Percentiles rank a stretch among this genome's conserved stretches.
Evolutionary conservation across 2,888 invertebrate genomes (phyloP).

Genomic region (Sarcophaga variegata): DNA sequence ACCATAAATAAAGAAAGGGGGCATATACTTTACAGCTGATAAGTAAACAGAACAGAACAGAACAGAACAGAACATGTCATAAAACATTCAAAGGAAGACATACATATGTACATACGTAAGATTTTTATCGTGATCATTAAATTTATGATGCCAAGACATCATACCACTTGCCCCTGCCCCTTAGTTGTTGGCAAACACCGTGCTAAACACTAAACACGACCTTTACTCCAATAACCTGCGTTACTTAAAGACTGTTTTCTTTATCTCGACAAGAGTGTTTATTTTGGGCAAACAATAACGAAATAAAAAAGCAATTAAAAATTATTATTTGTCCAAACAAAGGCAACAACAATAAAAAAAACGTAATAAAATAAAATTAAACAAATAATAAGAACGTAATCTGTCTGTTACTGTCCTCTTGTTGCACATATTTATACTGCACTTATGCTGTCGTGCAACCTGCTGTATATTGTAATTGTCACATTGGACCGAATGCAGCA

Average conservation of each 20-base stretch:
- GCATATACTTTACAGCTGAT: neutral
- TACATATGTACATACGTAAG: neutral
- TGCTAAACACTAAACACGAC: neutral
- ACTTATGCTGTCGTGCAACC: neutral
- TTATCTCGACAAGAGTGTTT: neutral
- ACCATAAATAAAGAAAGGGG: constrained; percentile 14
- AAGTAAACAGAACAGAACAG: neutral
- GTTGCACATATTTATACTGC: too few species aligned
- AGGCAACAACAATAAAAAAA: neutral
- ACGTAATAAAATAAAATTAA: neutral
- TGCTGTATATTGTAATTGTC: neutral
- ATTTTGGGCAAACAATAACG: neutral
- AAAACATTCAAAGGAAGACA: neutral
- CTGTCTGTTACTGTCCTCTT: too few species aligned
- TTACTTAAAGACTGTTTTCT: neutral
- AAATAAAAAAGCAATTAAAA: neutral
- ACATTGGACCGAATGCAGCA: neutral
- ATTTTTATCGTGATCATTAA: constrained; percentile 22
- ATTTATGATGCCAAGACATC: neutral
- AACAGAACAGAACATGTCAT: neutral
- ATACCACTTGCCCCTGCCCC: neutral
- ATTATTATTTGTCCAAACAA: neutral
- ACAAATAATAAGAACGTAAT: neutral
- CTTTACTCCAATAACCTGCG: too few species aligned
- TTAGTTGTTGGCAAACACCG: neutral